phyloP scores from a whole-genome alignment of 2,888 invertebrate species.

The Acanthosepion pharaonis region DNA sequence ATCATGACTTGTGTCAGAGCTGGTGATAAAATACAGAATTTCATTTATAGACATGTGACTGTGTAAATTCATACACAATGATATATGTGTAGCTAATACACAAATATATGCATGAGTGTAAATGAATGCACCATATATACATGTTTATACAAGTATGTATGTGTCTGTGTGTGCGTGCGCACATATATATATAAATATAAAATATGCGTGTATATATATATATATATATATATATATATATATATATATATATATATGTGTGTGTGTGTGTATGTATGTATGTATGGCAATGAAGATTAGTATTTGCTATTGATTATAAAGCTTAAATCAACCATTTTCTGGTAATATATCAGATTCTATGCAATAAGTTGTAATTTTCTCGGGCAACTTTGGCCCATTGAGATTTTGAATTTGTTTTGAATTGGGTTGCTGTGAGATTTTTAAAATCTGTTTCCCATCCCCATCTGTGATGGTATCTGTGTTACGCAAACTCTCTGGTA shows the following conservation, averaged over 20 bases:
- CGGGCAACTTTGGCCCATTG: background rate
- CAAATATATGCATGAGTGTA: background rate
- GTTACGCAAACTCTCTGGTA: background rate
- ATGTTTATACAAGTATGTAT: too few species aligned
- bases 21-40: background rate
- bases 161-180: background rate
- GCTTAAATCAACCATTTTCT: conserved; percentile 18
- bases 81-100: background rate
- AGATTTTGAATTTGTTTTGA: background rate
- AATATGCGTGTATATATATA: too few species aligned
- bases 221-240: background rate
- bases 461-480: background rate
- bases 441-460: conserved; percentile 21
- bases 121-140: background rate
- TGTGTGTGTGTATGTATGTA: conserved; percentile 5
- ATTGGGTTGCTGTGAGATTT: conserved; percentile 38
- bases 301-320: background rate
- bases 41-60: too few species aligned
- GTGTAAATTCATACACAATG: background rate
- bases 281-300: background rate
- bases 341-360: conserved; percentile 16
- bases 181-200: too few species aligned
- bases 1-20: background rate
- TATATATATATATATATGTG: background rate
- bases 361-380: conserved; percentile 36